phyloP scores from a whole-genome alignment of 2,797 vertebrate species.

The Oreochromis grahami region DNA sequence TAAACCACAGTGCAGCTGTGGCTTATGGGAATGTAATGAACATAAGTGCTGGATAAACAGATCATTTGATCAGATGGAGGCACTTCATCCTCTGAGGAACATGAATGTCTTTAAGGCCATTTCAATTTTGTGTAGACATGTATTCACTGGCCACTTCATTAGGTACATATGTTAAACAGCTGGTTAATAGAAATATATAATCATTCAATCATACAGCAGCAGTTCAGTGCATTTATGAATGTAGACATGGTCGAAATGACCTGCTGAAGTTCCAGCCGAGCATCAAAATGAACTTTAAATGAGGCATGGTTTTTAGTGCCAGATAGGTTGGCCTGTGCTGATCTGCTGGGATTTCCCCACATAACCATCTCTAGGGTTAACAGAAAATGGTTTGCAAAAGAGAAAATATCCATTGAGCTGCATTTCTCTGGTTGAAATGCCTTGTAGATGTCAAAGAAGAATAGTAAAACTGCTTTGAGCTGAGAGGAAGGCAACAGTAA shows the following conservation, averaged over 20 bases:
- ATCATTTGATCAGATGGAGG: background rate
- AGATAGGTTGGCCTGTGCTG: background rate
- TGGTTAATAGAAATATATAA: background rate
- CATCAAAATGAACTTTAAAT: background rate
- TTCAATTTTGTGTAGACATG: background rate
- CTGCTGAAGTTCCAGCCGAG: background rate
- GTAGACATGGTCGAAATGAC: background rate
- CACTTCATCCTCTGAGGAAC: background rate
- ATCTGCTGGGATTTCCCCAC: background rate
- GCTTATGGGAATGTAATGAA: background rate
- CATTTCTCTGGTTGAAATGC: background rate
- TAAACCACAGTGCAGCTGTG: background rate
- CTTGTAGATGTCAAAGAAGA: background rate
- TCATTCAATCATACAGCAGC: background rate
- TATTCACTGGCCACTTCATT: background rate
- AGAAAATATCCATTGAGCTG: background rate
- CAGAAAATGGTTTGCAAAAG: background rate
- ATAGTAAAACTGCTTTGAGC: background rate
- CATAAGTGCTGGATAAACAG: background rate
- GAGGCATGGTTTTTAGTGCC: background rate
- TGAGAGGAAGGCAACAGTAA: background rate
- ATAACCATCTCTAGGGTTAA: background rate
- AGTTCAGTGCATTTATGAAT: background rate
- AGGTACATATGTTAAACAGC: background rate
- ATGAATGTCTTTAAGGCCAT: background rate